Evolutionary conservation across 2,113 vertebrate species (phyloP).

Genomic region (Lipophrys pholis): DNA sequence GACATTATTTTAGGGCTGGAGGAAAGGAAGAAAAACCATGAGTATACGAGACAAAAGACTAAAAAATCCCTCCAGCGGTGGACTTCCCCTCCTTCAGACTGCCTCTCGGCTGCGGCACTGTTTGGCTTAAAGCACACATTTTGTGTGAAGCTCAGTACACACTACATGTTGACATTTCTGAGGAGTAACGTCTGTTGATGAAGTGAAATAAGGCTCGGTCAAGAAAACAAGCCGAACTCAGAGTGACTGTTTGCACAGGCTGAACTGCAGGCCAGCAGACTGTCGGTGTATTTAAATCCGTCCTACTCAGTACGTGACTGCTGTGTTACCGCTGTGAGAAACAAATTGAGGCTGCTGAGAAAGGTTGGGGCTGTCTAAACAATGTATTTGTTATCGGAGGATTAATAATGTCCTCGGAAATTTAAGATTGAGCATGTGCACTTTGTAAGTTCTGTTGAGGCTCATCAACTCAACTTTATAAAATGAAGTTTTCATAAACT

Average conservation of each 20-base stretch:
- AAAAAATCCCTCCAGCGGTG: too few species aligned
- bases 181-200: constrained; percentile 15
- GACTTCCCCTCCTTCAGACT: too few species aligned
- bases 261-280: constrained; percentile 1
- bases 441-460: too few species aligned
- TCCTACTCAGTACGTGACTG: neutral
- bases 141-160: constrained; percentile 1
- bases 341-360: neutral
- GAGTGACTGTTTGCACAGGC: neutral
- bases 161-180: constrained; percentile 14
- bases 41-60: too few species aligned
- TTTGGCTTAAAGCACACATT: neutral
- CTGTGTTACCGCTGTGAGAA: neutral
- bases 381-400: neutral
- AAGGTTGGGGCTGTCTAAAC: neutral
- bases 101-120: neutral
- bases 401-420: too few species aligned
- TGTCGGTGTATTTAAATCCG: neutral
- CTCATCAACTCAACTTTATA: too few species aligned
- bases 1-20: neutral
- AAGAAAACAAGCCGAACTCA: neutral
- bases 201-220: constrained; percentile 28
- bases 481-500: too few species aligned
- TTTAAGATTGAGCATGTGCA: too few species aligned
- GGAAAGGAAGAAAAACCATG: too few species aligned